Percentiles rank a stretch among this genome's conserved stretches.
Conservation (phyloP, 1,140 invertebrate genomes). For the Hormaphis cornu region DNA sequence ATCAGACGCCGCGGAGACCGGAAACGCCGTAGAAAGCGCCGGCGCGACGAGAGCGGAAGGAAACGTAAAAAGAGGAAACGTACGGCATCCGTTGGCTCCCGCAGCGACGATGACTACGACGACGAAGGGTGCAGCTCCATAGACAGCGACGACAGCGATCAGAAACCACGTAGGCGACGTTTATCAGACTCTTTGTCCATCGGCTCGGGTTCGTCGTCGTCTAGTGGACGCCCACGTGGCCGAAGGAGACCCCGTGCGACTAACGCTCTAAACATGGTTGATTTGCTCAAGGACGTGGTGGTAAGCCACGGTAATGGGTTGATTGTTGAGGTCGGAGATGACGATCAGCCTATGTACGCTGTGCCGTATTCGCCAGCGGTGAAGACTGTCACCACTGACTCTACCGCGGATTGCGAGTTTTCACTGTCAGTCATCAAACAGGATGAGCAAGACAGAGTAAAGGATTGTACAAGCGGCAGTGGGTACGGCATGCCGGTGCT, state of each 20-base stretch:
- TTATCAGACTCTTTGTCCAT: not conserved
- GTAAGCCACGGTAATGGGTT: not conserved
- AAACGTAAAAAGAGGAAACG: not conserved
- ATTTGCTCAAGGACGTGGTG: not conserved
- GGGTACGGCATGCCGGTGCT: conserved; percentile 71
- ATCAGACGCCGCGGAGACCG: no score
- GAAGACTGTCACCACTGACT: not conserved
- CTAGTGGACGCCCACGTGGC: not conserved
- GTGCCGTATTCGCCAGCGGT: not conserved
- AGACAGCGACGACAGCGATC: not conserved
- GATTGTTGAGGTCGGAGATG: no score
- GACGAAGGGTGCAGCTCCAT: not conserved
- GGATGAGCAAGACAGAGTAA: not conserved
- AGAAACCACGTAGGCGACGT: not conserved
- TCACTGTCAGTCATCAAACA: not conserved
- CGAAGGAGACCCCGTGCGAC: not conserved
- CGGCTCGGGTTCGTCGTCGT: not conserved
- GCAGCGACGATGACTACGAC: no score
- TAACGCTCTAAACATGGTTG: not conserved
- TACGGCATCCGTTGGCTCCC: no score
- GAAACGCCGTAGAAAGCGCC: no score
- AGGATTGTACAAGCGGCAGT: conserved; percentile 56
- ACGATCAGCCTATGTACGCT: not conserved
- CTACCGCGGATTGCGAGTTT: not conserved
- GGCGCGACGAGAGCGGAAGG: no score